Conservation (phyloP, 2,797 vertebrate species). For the Pyrocephalus nanus region DNA sequence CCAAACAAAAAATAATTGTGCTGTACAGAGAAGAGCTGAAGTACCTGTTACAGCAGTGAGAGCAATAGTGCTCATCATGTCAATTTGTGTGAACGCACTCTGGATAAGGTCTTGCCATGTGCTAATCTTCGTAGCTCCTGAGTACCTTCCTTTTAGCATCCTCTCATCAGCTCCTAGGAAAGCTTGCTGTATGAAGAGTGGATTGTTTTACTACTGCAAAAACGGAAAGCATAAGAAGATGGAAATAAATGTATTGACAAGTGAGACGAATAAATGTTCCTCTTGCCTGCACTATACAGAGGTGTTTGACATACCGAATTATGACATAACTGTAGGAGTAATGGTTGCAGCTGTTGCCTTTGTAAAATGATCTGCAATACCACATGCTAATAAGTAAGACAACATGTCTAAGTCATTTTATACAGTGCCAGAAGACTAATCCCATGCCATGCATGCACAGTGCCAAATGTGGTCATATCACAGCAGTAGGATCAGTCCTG, state of each 20-base stretch:
- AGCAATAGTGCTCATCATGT: neutral
- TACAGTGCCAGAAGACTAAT: conserved; percentile 68
- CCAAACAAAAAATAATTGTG: neutral
- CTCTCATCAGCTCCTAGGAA: neutral
- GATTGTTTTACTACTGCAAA: conserved; percentile 53
- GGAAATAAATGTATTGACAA: conserved; percentile 72
- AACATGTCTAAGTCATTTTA: conserved; percentile 71
- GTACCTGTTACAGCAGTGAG: neutral
- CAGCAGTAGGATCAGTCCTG: conserved; percentile 68
- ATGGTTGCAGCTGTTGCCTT: conserved; percentile 77
- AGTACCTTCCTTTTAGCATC: neutral
- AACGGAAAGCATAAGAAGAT: neutral
- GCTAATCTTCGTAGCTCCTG: neutral
- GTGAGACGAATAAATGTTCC: conserved; percentile 73
- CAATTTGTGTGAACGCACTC: neutral
- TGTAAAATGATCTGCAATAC: conserved; percentile 74
- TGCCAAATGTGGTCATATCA: conserved; percentile 68
- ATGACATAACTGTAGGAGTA: conserved; percentile 72
- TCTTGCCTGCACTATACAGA: conserved; percentile 50
- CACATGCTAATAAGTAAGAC: conserved; percentile 70
- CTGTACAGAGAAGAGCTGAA: neutral
- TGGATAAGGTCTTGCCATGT: neutral
- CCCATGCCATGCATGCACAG: conserved; percentile 52
- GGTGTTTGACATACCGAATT: conserved; percentile 73
- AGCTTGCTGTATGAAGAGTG: neutral